phyloP scores from a whole-genome alignment of 1,140 invertebrate species.

The Paramacrobiotus metropolitanus region DNA sequence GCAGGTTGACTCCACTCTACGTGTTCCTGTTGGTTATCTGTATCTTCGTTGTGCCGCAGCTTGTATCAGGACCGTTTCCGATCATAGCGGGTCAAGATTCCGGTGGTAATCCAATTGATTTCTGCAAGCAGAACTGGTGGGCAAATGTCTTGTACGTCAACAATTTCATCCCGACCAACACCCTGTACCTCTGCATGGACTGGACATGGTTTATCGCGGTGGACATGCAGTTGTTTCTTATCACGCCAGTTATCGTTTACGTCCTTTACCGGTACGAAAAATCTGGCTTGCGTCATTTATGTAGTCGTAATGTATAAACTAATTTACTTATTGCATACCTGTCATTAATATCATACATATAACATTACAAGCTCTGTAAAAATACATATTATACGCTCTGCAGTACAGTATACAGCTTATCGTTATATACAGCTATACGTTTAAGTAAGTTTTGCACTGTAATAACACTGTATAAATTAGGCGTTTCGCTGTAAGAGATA shows the following conservation, averaged over 20 bases:
- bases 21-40: not conserved
- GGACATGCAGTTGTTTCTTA: conserved; percentile 26
- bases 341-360: too few relatives aligned
- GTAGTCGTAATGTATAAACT: too few relatives aligned
- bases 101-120: conserved; percentile 5
- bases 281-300: too few relatives aligned
- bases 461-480: too few relatives aligned
- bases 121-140: conserved; percentile 25
- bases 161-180: conserved; percentile 18
- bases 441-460: too few relatives aligned
- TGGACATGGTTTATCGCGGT: conserved; percentile 26
- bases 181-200: conserved; percentile 21
- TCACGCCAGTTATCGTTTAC: conserved; percentile 15
- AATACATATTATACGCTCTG: too few relatives aligned
- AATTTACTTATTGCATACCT: too few relatives aligned
- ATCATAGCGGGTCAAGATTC: not conserved
- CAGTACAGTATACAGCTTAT: too few relatives aligned
- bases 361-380: too few relatives aligned
- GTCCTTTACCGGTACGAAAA: not conserved
- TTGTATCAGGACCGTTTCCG: not conserved
- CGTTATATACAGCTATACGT: too few relatives aligned
- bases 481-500: too few relatives aligned
- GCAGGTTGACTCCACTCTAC: not conserved
- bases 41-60: not conserved
- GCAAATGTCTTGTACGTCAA: conserved; percentile 25